These are phyloP conservation scores for Hydrochoerus hydrochaeris DNA, from an alignment of 2,113 vertebrate species.

Conservation along the genomic window DNA sequence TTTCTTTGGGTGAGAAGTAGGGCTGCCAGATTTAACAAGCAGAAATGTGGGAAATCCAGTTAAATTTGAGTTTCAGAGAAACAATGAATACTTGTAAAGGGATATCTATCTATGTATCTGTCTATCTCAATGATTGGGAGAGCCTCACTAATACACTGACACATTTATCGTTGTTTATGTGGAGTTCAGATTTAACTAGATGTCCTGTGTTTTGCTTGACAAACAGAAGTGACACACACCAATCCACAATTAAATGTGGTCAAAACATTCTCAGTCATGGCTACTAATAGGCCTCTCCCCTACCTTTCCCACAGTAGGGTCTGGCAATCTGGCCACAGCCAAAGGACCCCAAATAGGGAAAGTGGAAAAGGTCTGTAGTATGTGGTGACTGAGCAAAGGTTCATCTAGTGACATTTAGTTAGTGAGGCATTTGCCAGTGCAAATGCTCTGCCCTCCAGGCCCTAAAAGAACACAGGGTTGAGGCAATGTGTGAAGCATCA, in stretches of 20 bases:
- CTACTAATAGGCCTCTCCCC: not conserved
- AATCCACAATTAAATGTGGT: not conserved
- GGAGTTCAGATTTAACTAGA: constrained; percentile 9
- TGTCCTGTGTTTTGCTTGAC: not conserved
- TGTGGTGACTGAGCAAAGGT: not conserved
- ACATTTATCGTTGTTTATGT: not conserved
- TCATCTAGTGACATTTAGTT: not conserved
- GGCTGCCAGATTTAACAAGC: not conserved
- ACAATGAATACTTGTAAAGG: not conserved
- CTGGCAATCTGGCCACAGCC: not conserved
- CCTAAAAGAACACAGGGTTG: not conserved
- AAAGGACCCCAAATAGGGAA: not conserved
- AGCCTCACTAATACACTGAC: not conserved
- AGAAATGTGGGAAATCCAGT: not conserved
- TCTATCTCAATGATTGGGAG: not conserved
- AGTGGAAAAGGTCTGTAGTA: not conserved
- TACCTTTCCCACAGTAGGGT: not conserved
- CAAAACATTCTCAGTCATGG: not conserved
- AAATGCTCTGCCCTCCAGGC: not conserved
- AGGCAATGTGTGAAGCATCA: not conserved
- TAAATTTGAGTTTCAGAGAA: not conserved
- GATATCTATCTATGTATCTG: not conserved
- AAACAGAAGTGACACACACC: not conserved
- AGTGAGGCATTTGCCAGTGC: not conserved
- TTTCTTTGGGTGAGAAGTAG: not conserved